A percentile compares a stretch with the other conserved stretches of the same genome.
phyloP scores from a whole-genome alignment of 2,113 vertebrate genomes.

The Tretioscincus oriximinensis region DNA sequence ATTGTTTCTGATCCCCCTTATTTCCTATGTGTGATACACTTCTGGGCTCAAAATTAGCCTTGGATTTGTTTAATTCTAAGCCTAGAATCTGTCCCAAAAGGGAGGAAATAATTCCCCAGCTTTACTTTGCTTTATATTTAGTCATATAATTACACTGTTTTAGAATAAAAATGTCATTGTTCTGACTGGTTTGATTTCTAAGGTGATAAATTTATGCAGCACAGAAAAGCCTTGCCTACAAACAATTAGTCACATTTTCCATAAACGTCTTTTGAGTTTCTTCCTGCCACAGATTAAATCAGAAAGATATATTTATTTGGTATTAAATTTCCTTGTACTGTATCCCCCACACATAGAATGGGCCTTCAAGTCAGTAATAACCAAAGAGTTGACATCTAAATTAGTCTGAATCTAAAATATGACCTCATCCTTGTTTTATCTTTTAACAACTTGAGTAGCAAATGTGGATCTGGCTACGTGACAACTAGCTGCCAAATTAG shows the following conservation, averaged over 20 bases:
- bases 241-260: conserved; percentile 57
- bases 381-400: background rate
- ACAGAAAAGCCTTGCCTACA: conserved; percentile 57
- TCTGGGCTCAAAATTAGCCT: too few species aligned
- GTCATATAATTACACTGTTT: conserved; percentile 48
- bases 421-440: background rate
- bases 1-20: background rate
- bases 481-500: background rate
- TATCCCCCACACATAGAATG: background rate
- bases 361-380: background rate
- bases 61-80: background rate
- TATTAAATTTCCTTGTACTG: background rate
- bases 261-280: background rate
- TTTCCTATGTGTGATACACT: too few species aligned
- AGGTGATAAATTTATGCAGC: conserved; percentile 44
- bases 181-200: conserved; percentile 61
- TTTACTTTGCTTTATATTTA: conserved; percentile 57
- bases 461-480: background rate
- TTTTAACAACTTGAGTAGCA: background rate
- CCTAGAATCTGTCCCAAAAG: conserved; percentile 29
- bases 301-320: background rate
- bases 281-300: background rate
- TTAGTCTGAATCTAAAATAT: background rate
- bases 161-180: conserved; percentile 57
- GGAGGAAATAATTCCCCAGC: conserved; percentile 13